Conservation (phyloP, 2,888 invertebrate species). For the Rhogogaster chlorosoma region DNA sequence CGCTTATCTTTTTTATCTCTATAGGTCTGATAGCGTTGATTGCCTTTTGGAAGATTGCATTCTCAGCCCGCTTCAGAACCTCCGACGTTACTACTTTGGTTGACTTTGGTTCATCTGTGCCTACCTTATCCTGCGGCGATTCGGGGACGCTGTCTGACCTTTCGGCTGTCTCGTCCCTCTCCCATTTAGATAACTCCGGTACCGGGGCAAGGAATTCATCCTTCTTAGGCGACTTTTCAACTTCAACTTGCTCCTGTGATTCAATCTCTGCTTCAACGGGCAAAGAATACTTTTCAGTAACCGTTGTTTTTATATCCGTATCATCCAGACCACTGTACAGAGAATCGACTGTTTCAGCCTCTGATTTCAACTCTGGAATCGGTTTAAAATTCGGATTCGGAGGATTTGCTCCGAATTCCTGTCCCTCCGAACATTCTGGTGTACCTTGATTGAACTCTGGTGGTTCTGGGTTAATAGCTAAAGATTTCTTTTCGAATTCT, state of each 20-base stretch:
- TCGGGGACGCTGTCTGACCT: constrained; percentile 74
- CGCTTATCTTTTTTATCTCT: constrained; percentile 87
- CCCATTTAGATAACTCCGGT: constrained; percentile 94
- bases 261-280: constrained; percentile 64
- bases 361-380: constrained; percentile 70
- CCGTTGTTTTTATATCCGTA: constrained; percentile 68
- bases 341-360: constrained; percentile 72
- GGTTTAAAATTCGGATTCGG: constrained; percentile 75
- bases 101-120: constrained; percentile 74
- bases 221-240: constrained; percentile 72
- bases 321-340: constrained; percentile 75
- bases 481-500: constrained; percentile 72
- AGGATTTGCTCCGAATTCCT: constrained; percentile 72
- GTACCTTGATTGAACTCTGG: constrained; percentile 65
- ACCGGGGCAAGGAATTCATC: constrained; percentile 85
- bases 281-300: constrained; percentile 69
- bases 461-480: constrained; percentile 74
- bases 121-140: constrained; percentile 67
- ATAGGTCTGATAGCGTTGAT: constrained; percentile 89
- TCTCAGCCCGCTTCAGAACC: constrained; percentile 94
- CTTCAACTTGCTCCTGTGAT: constrained; percentile 70
- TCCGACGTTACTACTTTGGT: constrained; percentile 89
- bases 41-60: constrained; percentile 94
- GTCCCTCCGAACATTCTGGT: constrained; percentile 51
- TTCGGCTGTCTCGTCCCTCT: constrained; percentile 84